Percentiles rank a stretch among this genome's conserved stretches.
Conservation (phyloP, 1,140 invertebrate genomes). For the Drosophila rhopaloa region DNA sequence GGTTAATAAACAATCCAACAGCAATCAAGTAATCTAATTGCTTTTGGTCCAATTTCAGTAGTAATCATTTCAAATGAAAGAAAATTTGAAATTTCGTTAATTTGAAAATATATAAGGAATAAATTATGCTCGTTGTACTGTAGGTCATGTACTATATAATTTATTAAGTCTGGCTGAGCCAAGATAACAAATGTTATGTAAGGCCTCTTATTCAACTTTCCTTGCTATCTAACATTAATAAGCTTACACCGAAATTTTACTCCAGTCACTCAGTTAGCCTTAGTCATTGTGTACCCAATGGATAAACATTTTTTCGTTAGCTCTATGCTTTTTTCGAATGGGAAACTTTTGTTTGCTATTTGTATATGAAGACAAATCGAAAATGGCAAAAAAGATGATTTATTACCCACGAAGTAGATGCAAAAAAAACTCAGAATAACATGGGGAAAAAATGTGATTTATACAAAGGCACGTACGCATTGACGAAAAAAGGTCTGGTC, state of each 20-base stretch:
- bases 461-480: constrained; percentile 48
- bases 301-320: constrained; percentile 35
- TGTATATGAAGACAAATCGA: constrained; percentile 55
- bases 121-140: too few relatives aligned
- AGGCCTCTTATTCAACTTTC: constrained; percentile 6
- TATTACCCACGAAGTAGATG: constrained; percentile 35
- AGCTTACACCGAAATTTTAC: constrained; percentile 26
- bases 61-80: background rate
- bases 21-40: background rate
- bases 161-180: background rate
- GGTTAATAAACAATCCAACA: background rate
- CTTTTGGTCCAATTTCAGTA: too few relatives aligned
- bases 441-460: constrained; percentile 35
- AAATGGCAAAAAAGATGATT: constrained; percentile 56
- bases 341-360: constrained; percentile 48
- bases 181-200: constrained; percentile 22
- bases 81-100: too few relatives aligned
- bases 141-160: background rate
- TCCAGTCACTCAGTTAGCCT: constrained; percentile 32
- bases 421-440: constrained; percentile 12
- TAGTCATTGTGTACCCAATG: constrained; percentile 45
- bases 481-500: constrained; percentile 12
- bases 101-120: background rate
- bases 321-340: constrained; percentile 6
- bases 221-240: constrained; percentile 5